Base-by-base conservation (phyloP, 2,888 invertebrate species). In the Lathronympha strigana region DNA sequence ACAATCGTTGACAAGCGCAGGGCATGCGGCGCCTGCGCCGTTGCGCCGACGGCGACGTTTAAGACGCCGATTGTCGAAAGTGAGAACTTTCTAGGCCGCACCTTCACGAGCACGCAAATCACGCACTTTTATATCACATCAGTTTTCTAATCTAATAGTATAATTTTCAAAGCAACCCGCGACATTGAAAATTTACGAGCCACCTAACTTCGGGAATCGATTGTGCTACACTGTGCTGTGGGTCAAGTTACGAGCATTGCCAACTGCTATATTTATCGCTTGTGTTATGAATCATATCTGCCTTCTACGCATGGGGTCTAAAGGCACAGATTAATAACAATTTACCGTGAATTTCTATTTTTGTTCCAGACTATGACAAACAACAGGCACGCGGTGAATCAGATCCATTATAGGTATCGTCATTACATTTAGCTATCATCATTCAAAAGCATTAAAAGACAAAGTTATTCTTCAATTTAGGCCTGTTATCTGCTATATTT, bases 41-140 rank as follows among this genome's bases (percentile, higher is more conserved):
- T 67, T 70, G 73, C 71, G 73, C 72, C 28, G 38, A 45, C n/a
- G 57, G 57, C 57, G 40, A 43, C 28, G 40, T 17, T 15, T 55
- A 25, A 43, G 17, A 47, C 36, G 73, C 71, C 70, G 72, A 76
- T 72, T 70, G 82, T 84, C 84, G 90, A 90, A 90, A 90, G 90
- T 89, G 78, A 81, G 68, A 76, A 84, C 86, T 90, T 90, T 90
- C 90, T 90, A 89, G 87, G 87, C 82, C 87, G 83, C 78, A 82
- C 68, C 80, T 83, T 78, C 77, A 74, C 78, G 78, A 83, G 83
- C 86, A 87, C 84, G 83, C 85, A 83, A 81, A 86, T 84, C 86
- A 86, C 84, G 84, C 81, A 83, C 83, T 87, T 86, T 84, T 86
- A 82, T 84, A 83, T 81, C 75, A 77, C 73, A 76, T 73, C 73